Evolutionary conservation across 2,113 vertebrate species (phyloP).

Genomic region (Myrmecobius fasciatus): DNA sequence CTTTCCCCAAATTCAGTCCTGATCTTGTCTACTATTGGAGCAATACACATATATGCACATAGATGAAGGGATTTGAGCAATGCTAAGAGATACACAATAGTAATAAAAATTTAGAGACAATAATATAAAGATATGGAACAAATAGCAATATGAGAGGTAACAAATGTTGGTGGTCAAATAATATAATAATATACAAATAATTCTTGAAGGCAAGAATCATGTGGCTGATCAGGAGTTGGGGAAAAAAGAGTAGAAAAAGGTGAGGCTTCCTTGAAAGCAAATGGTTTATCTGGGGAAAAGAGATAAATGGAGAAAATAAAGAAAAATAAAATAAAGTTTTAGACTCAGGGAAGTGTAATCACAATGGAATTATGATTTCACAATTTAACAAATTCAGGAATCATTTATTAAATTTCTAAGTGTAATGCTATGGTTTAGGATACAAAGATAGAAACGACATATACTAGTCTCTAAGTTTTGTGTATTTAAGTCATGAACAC

Average conservation of each 20-base stretch:
- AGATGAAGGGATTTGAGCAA: background rate
- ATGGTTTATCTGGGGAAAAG: background rate
- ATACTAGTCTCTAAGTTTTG: background rate
- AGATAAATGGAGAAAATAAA: background rate
- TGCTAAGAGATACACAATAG: background rate
- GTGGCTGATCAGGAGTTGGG: background rate
- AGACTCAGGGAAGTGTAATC: background rate
- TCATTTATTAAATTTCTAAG: background rate
- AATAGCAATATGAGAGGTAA: background rate
- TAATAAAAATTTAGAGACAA: background rate
- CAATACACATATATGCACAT: background rate
- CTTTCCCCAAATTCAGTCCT: background rate
- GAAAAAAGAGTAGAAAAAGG: background rate
- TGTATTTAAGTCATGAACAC: background rate
- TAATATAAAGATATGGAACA: background rate
- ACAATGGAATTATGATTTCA: background rate
- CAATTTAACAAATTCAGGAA: background rate
- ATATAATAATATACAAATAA: background rate
- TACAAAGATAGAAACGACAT: background rate
- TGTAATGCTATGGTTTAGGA: background rate
- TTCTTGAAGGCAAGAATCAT: background rate
- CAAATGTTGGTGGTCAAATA: background rate
- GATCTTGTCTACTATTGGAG: background rate
- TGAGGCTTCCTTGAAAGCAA: background rate
- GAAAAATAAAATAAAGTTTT: background rate